phyloP scores from a whole-genome alignment of 2,797 vertebrate species.

The Dromococcyx pavoninus region DNA sequence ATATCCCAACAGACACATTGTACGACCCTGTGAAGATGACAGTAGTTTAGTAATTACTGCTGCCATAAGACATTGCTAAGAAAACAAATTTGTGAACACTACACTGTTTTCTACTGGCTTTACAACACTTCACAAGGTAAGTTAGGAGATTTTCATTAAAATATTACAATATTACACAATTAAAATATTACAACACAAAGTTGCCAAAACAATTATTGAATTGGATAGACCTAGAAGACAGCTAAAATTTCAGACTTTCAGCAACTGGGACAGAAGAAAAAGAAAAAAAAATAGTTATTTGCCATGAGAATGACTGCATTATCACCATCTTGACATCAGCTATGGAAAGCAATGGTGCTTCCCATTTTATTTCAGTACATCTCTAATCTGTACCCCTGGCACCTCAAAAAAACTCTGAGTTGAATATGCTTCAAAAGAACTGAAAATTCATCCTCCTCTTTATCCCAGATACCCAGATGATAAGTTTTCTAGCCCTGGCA shows the following conservation, averaged over 20 bases:
- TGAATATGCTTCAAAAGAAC: background rate
- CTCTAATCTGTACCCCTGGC: background rate
- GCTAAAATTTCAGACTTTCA: background rate
- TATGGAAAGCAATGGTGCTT: background rate
- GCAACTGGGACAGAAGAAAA: background rate
- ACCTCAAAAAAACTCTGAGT: background rate
- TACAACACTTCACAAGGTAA: background rate
- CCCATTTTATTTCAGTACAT: background rate
- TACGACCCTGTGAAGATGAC: background rate
- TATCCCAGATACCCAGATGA: background rate
- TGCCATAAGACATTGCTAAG: background rate
- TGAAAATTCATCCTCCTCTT: background rate
- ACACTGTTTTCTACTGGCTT: background rate
- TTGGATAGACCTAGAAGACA: background rate
- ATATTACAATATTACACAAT: background rate
- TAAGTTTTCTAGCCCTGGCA: background rate
- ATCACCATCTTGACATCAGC: background rate
- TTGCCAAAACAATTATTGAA: background rate
- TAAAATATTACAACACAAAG: background rate
- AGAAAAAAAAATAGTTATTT: background rate
- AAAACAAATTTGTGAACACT: background rate
- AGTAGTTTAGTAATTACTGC: background rate
- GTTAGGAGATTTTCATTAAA: background rate
- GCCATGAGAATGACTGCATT: background rate
- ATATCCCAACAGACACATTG: background rate